Evolutionary conservation across 2,113 vertebrate genomes (phyloP).

Genomic region (Mixornis gularis): DNA sequence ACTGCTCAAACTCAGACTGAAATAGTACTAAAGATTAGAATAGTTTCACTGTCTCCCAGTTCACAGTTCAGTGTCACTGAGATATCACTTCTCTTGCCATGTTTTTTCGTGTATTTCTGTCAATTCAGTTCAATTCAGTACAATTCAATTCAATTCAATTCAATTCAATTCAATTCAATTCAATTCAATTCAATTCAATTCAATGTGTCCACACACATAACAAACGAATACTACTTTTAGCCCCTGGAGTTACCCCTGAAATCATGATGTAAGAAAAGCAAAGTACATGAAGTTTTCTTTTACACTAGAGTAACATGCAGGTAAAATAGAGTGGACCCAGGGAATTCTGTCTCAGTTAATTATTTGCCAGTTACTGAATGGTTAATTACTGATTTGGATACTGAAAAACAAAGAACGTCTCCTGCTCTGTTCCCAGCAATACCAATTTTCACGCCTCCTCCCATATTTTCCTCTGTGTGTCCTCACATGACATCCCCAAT

Average conservation of each 20-base stretch:
- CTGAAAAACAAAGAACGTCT: not conserved
- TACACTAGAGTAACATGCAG: not conserved
- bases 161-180: not conserved
- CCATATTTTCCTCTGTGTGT: not conserved
- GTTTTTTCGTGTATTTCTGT: not conserved
- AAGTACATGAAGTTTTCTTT: not conserved
- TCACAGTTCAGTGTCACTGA: not conserved
- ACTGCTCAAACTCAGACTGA: not conserved
- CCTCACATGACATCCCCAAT: rapidly evolving
- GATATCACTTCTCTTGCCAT: not conserved
- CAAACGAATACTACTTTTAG: not conserved
- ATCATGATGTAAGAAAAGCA: not conserved
- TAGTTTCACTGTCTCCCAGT: not conserved
- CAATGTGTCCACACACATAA: not conserved
- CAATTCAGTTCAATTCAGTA: not conserved
- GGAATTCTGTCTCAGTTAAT: not conserved
- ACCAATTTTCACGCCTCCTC: not conserved
- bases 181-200: not conserved
- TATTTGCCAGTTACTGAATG: rapidly evolving
- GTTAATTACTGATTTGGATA: not conserved
- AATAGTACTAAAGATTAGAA: not conserved
- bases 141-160: not conserved
- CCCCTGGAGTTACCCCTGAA: not conserved
- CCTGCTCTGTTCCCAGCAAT: not conserved
- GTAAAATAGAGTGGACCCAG: not conserved